Evolutionary conservation across 2,888 invertebrate genomes (phyloP), one percentile per base, ranked within the genome.

Genomic region (Glaucopsyche alexis): DNA sequence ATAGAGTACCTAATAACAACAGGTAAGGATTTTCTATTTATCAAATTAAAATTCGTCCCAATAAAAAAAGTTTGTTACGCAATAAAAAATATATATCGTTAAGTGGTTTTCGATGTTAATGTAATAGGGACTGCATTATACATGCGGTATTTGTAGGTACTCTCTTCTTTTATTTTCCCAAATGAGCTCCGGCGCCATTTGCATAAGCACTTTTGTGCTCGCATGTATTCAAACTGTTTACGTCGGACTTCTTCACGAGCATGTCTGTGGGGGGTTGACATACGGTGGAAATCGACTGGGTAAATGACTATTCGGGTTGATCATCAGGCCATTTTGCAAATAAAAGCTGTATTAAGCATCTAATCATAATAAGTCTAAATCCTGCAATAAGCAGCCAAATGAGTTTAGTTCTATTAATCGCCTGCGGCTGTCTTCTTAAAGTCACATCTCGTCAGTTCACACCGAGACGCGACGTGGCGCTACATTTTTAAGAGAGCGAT

Each of bases 121-220:
- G 74, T 76, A 74, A 76, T 77, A 75, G 71, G 66, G 71, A 74
- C 60, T 50, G 67, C 52, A 66, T 74, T 69, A 71, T 72, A 76
- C 69, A 74, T 74, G 71, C 73, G 73, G 74, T 74, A 73, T 76
- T 74, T 76, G 60, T 72, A 67, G 42, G 55, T 70, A n/a, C n/a
- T n/a, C n/a, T n/a, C n/a, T 66, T 50, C 29, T 52, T 76, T 76
- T 76, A 74, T n/a, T n/a, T n/a, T 75, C 69, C 74, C 65, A 64
- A 73, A 71, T 73, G 67, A 73, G 64, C 74, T 71, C 74, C 72
- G 65, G 72, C 69, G 16, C 45, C 66, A 76, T 77, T 77, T 77
- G 76, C 76, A 76, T 77, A 76, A 76, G 71, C 77, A 75, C 73
- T 77, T 77, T 75, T 77, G 71, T 70, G 69, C 72, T 76, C 73